These are phyloP conservation scores for Pseudomyrmex flavicornis DNA, from an alignment of 1,140 invertebrate genomes.

Conservation along the genomic window DNA sequence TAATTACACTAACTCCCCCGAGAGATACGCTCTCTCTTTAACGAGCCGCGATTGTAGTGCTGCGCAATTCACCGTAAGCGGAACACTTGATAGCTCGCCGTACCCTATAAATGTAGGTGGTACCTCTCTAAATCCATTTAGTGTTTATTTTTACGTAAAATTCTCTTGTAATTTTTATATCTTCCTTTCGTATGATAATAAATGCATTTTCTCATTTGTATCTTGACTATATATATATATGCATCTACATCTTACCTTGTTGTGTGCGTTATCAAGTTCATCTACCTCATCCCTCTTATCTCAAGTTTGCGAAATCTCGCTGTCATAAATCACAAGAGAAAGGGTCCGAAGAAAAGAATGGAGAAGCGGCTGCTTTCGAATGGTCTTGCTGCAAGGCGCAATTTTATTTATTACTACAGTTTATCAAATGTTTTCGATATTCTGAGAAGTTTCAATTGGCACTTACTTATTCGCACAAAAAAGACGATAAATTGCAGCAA, in stretches of 20 bases:
- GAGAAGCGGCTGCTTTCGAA: too few species aligned
- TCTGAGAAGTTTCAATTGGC: too few species aligned
- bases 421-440: too few species aligned
- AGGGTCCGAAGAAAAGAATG: too few species aligned
- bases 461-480: too few species aligned
- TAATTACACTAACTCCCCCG: slow-evolving; percentile 47
- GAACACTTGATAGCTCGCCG: slow-evolving; percentile 28
- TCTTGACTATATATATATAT: neutral
- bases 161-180: slow-evolving; percentile 47
- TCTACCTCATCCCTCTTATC: too few species aligned
- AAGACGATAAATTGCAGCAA: too few species aligned
- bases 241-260: neutral
- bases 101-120: slow-evolving; percentile 12
- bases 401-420: too few species aligned
- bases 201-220: slow-evolving; percentile 56
- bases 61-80: slow-evolving; percentile 47
- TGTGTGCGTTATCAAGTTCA: neutral
- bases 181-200: slow-evolving; percentile 41
- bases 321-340: too few species aligned
- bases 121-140: slow-evolving; percentile 38
- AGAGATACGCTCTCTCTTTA: slow-evolving; percentile 18
- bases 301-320: too few species aligned
- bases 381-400: too few species aligned
- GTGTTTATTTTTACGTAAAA: slow-evolving; percentile 33
- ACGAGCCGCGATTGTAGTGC: slow-evolving; percentile 41